A percentile compares a stretch with the other conserved stretches of the same genome.
These are phyloP conservation scores for human (Homo sapiens) DNA, from an alignment of 2,113 vertebrate species.

Conservation along the genomic window DNA sequence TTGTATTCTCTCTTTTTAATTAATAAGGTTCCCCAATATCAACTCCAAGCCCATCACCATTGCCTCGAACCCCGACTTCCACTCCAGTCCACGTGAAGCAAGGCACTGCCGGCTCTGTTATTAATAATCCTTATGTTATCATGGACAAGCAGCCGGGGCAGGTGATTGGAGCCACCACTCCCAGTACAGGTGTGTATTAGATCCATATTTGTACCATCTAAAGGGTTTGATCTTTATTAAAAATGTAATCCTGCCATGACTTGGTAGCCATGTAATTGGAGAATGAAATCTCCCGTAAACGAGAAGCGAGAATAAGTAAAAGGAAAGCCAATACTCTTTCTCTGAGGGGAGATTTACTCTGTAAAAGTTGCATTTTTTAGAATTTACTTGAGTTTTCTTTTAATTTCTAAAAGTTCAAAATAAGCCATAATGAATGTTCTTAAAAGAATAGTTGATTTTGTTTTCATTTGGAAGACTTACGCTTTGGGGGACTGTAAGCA, in stretches of 20 bases:
- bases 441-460: background rate
- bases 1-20: conserved; percentile 76
- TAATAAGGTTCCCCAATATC: conserved; percentile 95
- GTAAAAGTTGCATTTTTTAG: background rate
- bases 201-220: background rate
- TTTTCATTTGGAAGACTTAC: conserved; percentile 9
- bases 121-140: conserved; percentile 92
- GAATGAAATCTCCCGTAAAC: background rate
- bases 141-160: conserved; percentile 95
- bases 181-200: conserved; percentile 83
- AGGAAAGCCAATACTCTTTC: background rate
- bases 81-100: conserved; percentile 95
- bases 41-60: conserved; percentile 96
- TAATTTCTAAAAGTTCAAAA: background rate
- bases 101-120: conserved; percentile 85
- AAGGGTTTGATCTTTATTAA: background rate
- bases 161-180: conserved; percentile 86
- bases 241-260: background rate
- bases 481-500: background rate
- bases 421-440: background rate
- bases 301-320: background rate
- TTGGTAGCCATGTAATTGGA: background rate
- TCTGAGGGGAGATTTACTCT: background rate
- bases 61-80: conserved; percentile 93
- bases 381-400: background rate